Base-by-base conservation (phyloP, 2,888 invertebrate species). In the Strigamia maritima region DNA sequence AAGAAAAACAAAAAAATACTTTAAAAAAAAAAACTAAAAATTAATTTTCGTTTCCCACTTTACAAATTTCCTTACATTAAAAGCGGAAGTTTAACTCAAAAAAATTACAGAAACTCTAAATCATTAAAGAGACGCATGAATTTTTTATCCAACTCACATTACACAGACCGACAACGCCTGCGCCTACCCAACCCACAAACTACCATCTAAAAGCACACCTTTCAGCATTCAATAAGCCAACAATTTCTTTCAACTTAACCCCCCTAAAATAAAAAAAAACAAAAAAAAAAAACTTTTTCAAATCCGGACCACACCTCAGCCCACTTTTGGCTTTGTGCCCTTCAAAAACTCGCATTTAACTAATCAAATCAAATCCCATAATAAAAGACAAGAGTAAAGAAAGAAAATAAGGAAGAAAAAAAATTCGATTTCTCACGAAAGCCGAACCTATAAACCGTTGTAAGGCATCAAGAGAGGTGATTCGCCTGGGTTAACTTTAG, bases 141-240 rank as follows among this genome's bases (percentile, higher is more conserved):
- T 65, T 65, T 65, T 65, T 65, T 65, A 65, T 65, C 14, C 60
- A 65, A 12, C 60, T 22, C 60, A 65, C 60, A 65, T 65, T 65
- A 65, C 60, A 65, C 60, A 65, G 60, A 65, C 60, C 60, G 60
- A 65, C 60, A 65, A 65, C 60, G 60, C 60, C 60, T 65, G 60
- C 60, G 19, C 12, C 60, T 24, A 65, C 60, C 60, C 60, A 65
- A 65, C 60, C 60, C 60, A 65, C 60, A 65, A 65, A 65, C 22
- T 65, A 22, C 60, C 60, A 65, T 65, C 60, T 24, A 65, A 65
- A 65, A 65, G 60, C 60, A 65, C 60, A 65, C 60, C 60, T 65
- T 65, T 65, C 60, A 65, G 60, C 60, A n/a, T 65, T 65, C 60
- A 65, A 65, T 65, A 65, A 65, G 24, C 22, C 60, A 65, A 65